Evolutionary conservation across 2,888 invertebrate species (phyloP), one percentile per base, ranked within the genome.

Genomic region (Caenorhabditis doughertyi): DNA sequence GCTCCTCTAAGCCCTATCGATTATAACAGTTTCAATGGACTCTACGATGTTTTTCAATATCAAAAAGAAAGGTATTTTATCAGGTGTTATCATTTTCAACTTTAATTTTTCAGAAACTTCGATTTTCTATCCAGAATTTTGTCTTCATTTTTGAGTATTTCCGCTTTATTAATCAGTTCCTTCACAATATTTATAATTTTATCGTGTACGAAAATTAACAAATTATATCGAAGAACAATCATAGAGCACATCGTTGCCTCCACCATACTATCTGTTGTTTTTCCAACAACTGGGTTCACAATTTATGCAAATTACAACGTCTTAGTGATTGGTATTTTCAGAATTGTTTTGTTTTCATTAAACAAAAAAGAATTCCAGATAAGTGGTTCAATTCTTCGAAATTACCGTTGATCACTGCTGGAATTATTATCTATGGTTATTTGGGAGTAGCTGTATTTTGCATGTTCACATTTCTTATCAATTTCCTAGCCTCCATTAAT

Each of bases 251-350:
- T 67, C 18, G 13, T 51, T 8, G 16, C 35, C 5, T 51, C 65
- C 1, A 51, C 65, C 8, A 25, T 51, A 16, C 21, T 67, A 2
- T 67, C 65, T 1, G 5, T 51, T 5, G 7, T 67, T 23, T 67
- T 67, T 35, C 65, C 65, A 5, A 5, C 53, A 2, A 51, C 51
- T 35, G 65, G 65, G 21, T 16, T 67, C 23, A 51, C 29, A 1
- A 51, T 67, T 18, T 4, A 51, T 16, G 21, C 65, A 3, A 67
- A 67, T 35, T 67, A 51, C 35, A 29, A 23, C 23, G 8, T 29
- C 13, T 23, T 67, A 3, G 11, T 67, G 29, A 67, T 51, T 13
- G 65, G 65, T 67, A n/a, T n/a, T n/a, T n/a, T n/a, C n/a, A n/a
- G n/a, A n/a, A n/a, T n/a, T n/a, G n/a, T n/a, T n/a, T n/a, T n/a